phyloP scores from a whole-genome alignment of 2,797 vertebrate genomes.

The Sciurus vulgaris region DNA sequence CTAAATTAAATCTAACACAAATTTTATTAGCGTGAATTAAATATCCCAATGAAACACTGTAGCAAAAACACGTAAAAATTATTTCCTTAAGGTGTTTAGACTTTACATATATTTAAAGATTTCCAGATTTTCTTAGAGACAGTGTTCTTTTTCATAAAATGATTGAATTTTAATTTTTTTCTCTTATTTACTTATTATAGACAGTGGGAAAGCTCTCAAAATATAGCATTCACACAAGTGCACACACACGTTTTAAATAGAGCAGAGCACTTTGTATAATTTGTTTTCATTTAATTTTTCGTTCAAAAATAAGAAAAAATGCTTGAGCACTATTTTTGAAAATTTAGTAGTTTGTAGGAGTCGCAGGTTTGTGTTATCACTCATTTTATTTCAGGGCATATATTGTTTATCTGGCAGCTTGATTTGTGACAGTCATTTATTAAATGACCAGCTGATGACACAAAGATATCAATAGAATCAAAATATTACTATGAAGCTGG shows the following conservation, averaged over 20 bases:
- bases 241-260: neutral
- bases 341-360: neutral
- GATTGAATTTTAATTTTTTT: slow-evolving; percentile 28
- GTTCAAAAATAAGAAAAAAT: neutral
- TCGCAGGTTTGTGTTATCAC: neutral
- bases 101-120: neutral
- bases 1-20: neutral
- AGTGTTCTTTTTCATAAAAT: neutral
- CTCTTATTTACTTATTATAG: neutral
- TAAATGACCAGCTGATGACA: neutral
- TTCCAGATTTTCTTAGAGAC: neutral
- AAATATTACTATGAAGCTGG: neutral
- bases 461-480: neutral
- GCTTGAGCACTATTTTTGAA: neutral
- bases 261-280: neutral
- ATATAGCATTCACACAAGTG: neutral
- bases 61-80: neutral
- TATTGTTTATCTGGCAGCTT: neutral
- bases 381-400: neutral
- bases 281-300: neutral
- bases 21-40: slow-evolving; percentile 34
- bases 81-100: neutral
- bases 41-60: neutral
- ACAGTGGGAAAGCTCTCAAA: neutral
- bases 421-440: neutral